phyloP scores from a whole-genome alignment of 2,888 invertebrate genomes.

The Meganola albula region DNA sequence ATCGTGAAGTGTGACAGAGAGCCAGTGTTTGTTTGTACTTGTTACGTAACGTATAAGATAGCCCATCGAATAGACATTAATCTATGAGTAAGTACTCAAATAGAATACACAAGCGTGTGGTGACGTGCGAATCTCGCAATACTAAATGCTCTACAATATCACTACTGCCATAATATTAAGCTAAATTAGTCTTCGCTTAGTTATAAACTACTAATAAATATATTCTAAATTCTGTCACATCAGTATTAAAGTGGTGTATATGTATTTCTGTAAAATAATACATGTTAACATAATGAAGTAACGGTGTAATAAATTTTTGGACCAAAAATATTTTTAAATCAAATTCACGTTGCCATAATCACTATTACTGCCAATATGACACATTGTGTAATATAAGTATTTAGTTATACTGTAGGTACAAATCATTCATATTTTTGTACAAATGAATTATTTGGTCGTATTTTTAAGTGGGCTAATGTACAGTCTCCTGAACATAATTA shows the following conservation, averaged over 20 bases:
- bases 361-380: slow-evolving; percentile 72
- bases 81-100: slow-evolving; percentile 54
- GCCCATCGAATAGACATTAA: slow-evolving; percentile 70
- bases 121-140: slow-evolving; percentile 63
- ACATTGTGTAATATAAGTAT: slow-evolving; percentile 50
- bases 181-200: slow-evolving; percentile 67
- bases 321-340: slow-evolving; percentile 74
- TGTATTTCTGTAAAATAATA: slow-evolving; percentile 57
- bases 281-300: slow-evolving; percentile 48
- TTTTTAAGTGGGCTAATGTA: slow-evolving; percentile 22
- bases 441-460: slow-evolving; percentile 41
- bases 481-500: slow-evolving; percentile 28
- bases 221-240: slow-evolving; percentile 61
- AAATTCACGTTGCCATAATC: slow-evolving; percentile 75
- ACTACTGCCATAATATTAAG: slow-evolving; percentile 75
- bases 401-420: too few species aligned
- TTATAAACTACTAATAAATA: slow-evolving; percentile 56
- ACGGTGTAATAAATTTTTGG: slow-evolving; percentile 60
- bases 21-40: slow-evolving; percentile 45
- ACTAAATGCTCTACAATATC: slow-evolving; percentile 51
- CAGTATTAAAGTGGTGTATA: slow-evolving; percentile 76
- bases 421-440: slow-evolving; percentile 57
- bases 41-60: slow-evolving; percentile 48
- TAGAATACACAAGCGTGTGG: slow-evolving; percentile 46
- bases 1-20: slow-evolving; percentile 32